Conservation (phyloP, 2,888 invertebrate species). For the Helicoverpa assulta region DNA sequence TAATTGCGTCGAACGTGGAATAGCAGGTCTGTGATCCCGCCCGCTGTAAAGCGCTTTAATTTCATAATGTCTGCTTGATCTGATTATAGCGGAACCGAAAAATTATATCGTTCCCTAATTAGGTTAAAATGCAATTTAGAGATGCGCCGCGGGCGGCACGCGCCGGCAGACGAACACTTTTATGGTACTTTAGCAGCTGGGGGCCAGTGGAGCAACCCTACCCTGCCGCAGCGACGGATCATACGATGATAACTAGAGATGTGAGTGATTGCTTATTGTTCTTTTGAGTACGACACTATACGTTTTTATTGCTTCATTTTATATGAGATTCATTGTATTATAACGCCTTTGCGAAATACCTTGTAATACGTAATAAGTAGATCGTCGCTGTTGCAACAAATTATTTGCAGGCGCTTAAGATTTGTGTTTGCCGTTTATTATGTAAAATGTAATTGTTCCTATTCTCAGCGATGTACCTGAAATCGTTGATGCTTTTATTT, state of each 20-base stretch:
- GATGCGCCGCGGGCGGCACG: conserved; percentile 86
- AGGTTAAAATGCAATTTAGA: conserved; percentile 90
- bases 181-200: conserved; percentile 70
- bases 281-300: conserved; percentile 36
- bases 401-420: conserved; percentile 43
- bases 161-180: conserved; percentile 73
- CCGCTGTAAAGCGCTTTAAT: conserved; percentile 83
- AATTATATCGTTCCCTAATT: conserved; percentile 89
- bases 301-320: conserved; percentile 38
- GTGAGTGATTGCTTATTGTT: conserved; percentile 56
- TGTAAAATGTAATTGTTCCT: background rate
- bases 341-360: conserved; percentile 19
- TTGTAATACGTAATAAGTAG: background rate
- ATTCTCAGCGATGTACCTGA: background rate
- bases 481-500: too few relatives aligned
- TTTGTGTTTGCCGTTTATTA: background rate
- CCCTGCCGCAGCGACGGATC: conserved; percentile 46
- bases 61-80: conserved; percentile 87
- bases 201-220: conserved; percentile 52
- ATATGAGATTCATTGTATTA: conserved; percentile 21
- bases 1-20: conserved; percentile 67
- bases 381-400: conserved; percentile 16
- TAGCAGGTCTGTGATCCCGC: conserved; percentile 74
- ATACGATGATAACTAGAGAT: conserved; percentile 59
- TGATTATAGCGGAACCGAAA: conserved; percentile 88